phyloP scores from a whole-genome alignment of 2,113 vertebrate genomes.

The Takifugu bimaculatus region DNA sequence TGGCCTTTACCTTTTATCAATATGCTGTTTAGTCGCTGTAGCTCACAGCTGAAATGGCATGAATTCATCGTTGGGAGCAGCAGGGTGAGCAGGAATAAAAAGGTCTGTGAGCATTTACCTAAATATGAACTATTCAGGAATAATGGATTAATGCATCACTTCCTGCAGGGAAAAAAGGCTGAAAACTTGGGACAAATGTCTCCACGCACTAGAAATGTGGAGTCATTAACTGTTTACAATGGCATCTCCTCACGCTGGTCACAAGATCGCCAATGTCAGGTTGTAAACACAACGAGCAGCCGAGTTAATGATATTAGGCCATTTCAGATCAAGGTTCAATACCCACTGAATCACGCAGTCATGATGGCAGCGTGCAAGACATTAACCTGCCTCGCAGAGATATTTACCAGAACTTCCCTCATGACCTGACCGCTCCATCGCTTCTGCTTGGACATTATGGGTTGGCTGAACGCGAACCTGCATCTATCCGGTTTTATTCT shows the following conservation, averaged over 20 bases:
- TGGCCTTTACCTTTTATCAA: neutral
- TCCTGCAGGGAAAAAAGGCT: neutral
- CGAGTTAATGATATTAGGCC: constrained; percentile 32
- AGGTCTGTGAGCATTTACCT: neutral
- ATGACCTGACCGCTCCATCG: too few species aligned
- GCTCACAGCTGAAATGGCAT: neutral
- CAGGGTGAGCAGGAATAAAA: too few species aligned
- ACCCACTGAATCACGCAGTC: constrained; percentile 3
- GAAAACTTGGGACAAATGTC: constrained; percentile 9
- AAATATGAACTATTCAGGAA: neutral
- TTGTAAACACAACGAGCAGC: constrained; percentile 38
- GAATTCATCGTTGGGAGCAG: too few species aligned
- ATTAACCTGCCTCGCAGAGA: neutral
- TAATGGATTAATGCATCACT: neutral
- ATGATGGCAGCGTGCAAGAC: constrained; percentile 2
- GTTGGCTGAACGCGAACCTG: neutral
- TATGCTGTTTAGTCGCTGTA: too few species aligned
- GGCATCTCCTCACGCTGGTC: constrained; percentile 28
- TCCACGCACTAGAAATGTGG: constrained; percentile 17
- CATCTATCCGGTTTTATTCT: constrained; percentile 2
- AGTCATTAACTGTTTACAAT: constrained; percentile 36
- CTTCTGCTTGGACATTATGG: too few species aligned
- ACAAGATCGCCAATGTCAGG: constrained; percentile 26
- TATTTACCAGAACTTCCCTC: too few species aligned
- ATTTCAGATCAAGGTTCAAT: constrained; percentile 36